Evolutionary conservation across 2,797 vertebrate genomes (phyloP).

Genomic region (Falco peregrinus): DNA sequence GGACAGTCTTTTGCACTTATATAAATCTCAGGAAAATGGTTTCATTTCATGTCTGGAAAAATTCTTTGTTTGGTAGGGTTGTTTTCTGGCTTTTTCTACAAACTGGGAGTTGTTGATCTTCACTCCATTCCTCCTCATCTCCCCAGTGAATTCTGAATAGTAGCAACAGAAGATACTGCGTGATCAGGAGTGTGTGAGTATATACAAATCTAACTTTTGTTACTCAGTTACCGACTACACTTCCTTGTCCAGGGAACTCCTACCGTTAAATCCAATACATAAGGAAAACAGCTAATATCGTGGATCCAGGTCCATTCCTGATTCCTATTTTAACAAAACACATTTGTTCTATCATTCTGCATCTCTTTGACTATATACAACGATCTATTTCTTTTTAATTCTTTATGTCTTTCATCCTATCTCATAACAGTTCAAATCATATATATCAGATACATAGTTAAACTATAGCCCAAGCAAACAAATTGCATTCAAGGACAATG

Average conservation of each 20-base stretch:
- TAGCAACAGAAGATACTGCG: not conserved
- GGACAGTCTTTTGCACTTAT: not conserved
- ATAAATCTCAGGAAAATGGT: not conserved
- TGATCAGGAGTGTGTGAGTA: not conserved
- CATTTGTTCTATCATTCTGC: not conserved
- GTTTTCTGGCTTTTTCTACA: not conserved
- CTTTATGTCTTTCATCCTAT: not conserved
- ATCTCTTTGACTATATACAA: not conserved
- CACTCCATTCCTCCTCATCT: not conserved
- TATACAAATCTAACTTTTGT: not conserved
- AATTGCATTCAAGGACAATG: not conserved
- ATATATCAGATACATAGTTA: not conserved
- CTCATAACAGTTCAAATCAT: not conserved
- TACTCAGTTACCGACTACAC: not conserved
- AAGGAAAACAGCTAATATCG: not conserved
- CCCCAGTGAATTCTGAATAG: not conserved
- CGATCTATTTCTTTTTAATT: not conserved
- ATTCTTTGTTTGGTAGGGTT: not conserved
- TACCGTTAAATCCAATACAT: not conserved
- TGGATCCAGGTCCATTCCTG: not conserved
- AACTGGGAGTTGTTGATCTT: not conserved
- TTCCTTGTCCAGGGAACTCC: not conserved
- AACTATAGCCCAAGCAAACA: not conserved
- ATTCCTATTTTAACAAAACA: not conserved
- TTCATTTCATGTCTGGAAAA: not conserved